Conservation (phyloP, 2,113 vertebrate genomes). For the Telmatochromis sp. region DNA sequence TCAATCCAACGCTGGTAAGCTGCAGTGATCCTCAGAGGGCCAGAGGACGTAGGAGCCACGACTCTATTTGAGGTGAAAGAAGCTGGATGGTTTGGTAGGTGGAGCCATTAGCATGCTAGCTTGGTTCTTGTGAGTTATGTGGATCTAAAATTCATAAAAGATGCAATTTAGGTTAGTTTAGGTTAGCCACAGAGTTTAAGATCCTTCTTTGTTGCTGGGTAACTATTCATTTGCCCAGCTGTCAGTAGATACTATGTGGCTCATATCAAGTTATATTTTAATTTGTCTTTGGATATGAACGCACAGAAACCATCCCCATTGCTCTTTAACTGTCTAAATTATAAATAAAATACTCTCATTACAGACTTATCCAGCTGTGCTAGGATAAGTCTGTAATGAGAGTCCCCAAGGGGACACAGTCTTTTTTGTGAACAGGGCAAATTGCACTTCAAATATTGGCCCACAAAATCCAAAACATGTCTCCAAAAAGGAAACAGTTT, state of each 20-base stretch:
- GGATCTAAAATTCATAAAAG: conserved; percentile 69
- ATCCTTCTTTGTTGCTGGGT: neutral
- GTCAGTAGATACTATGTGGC: neutral
- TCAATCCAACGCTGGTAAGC: neutral
- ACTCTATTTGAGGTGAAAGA: conserved; percentile 76
- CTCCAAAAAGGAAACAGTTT: neutral
- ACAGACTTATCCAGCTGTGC: neutral
- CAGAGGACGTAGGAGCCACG: neutral
- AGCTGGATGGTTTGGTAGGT: conserved; percentile 73
- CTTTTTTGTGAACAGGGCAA: neutral
- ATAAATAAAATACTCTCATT: neutral
- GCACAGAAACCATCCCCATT: neutral
- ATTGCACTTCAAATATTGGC: neutral
- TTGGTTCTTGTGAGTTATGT: conserved; percentile 87
- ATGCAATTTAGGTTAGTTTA: neutral
- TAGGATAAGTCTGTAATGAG: neutral
- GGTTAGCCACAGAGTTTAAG: neutral
- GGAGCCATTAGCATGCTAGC: conserved; percentile 82
- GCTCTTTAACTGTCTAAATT: neutral
- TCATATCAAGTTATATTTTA: neutral
- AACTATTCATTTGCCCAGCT: neutral
- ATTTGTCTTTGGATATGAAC: neutral
- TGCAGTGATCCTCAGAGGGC: neutral
- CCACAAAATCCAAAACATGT: neutral
- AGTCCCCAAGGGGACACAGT: neutral